Conservation (phyloP, 2,113 vertebrate species). For the Microtus oregoni region DNA sequence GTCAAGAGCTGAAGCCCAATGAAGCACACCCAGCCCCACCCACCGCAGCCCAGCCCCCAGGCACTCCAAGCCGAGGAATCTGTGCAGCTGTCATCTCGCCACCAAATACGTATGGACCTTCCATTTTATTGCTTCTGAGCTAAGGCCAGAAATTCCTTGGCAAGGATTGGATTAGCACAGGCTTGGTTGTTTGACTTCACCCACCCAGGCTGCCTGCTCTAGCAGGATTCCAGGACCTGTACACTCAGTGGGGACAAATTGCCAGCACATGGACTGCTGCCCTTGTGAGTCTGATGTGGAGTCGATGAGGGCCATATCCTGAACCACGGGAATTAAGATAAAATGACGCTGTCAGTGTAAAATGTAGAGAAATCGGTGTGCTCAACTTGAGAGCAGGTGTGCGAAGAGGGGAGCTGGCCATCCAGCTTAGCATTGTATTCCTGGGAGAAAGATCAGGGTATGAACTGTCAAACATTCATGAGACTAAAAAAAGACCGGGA, state of each 20-base stretch:
- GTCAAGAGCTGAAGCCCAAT: background rate
- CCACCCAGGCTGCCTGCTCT: background rate
- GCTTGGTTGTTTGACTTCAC: background rate
- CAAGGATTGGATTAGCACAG: background rate
- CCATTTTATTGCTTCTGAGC: slow-evolving; percentile 24
- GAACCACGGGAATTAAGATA: background rate
- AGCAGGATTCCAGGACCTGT: background rate
- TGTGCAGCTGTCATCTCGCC: background rate
- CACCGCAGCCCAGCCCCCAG: background rate
- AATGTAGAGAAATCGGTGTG: slow-evolving; percentile 49
- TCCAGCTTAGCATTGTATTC: background rate
- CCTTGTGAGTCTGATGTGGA: background rate
- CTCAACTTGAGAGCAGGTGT: background rate
- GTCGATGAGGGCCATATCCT: background rate
- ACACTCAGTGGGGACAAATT: background rate
- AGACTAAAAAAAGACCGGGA: background rate
- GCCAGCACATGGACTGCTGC: background rate
- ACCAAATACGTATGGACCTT: background rate
- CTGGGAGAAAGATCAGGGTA: background rate
- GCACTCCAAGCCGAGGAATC: background rate
- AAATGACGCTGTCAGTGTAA: background rate
- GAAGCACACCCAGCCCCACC: background rate
- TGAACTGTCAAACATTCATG: background rate
- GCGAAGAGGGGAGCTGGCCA: background rate
- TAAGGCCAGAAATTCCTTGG: slow-evolving; percentile 22